Conservation (phyloP, 2,888 invertebrate species). For the Tanypteryx hageni region DNA sequence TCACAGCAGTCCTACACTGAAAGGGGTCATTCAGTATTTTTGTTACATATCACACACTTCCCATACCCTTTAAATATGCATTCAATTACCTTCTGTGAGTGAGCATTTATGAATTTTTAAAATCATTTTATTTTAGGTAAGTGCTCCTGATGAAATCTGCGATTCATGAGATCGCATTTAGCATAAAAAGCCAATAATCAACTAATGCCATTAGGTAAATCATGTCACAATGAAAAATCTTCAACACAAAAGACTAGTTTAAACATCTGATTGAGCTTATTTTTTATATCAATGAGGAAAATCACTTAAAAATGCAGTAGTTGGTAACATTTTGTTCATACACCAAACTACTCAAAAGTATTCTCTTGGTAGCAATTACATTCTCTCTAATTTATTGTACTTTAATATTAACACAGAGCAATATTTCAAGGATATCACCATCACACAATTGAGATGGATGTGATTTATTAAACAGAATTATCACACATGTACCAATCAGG, state of each 20-base stretch:
- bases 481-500: slow-evolving; percentile 40
- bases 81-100: neutral
- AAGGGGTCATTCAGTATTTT: slow-evolving; percentile 9
- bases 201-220: neutral
- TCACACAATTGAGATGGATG: neutral
- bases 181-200: slow-evolving; percentile 51
- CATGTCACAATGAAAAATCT: slow-evolving; percentile 37
- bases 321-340: neutral
- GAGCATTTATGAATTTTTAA: neutral
- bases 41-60: slow-evolving; percentile 38
- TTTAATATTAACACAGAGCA: neutral
- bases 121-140: neutral
- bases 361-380: neutral
- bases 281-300: neutral
- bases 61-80: neutral
- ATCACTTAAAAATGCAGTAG: neutral
- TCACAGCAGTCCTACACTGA: slow-evolving; percentile 42
- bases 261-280: neutral
- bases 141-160: neutral
- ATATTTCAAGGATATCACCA: slow-evolving; percentile 20
- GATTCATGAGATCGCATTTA: neutral
- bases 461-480: neutral
- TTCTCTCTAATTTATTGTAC: neutral
- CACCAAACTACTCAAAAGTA: slow-evolving; percentile 7
- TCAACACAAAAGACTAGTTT: neutral